Evolutionary conservation across 2,797 vertebrate genomes (phyloP).

Genomic region (Characodon lateralis): DNA sequence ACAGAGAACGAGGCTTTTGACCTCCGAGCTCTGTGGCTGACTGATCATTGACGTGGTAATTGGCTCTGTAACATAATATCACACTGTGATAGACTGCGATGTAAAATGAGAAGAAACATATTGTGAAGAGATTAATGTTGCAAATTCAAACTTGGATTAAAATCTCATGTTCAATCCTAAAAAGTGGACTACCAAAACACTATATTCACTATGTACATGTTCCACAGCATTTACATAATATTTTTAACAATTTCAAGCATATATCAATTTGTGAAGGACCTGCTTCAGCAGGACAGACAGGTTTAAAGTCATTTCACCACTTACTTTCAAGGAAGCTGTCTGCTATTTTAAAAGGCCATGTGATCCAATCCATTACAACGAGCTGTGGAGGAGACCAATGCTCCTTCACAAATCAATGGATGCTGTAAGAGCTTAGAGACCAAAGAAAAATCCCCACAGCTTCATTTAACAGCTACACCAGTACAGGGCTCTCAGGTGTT

Average conservation of each 20-base stretch:
- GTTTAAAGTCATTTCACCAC: conserved; percentile 12
- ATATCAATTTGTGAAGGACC: not conserved
- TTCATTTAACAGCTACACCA: conserved; percentile 22
- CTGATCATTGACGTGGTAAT: conserved; percentile 69
- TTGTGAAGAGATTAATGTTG: conserved; percentile 52
- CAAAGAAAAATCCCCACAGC: conserved; percentile 44
- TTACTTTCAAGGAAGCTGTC: conserved; percentile 34
- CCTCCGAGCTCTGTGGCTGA: conserved; percentile 60
- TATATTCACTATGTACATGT: not conserved
- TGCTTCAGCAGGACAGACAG: conserved; percentile 18
- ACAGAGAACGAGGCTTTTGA: conserved; percentile 53
- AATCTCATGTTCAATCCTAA: conserved; percentile 20
- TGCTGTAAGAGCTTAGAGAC: conserved; percentile 60
- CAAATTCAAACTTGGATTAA: conserved; percentile 24
- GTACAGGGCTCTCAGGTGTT: not conserved
- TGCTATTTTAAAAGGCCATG: conserved; percentile 64
- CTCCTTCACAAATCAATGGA: conserved; percentile 54
- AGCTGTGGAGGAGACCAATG: conserved; percentile 63
- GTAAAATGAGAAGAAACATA: conserved; percentile 55
- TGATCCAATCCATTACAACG: conserved; percentile 70
- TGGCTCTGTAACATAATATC: conserved; percentile 67
- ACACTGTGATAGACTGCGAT: conserved; percentile 58
- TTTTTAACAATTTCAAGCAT: not conserved
- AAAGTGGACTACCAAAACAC: not conserved
- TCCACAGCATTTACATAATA: not conserved